Base-by-base conservation (phyloP, 2,113 vertebrate genomes). In the Cyprichromis sp. region DNA sequence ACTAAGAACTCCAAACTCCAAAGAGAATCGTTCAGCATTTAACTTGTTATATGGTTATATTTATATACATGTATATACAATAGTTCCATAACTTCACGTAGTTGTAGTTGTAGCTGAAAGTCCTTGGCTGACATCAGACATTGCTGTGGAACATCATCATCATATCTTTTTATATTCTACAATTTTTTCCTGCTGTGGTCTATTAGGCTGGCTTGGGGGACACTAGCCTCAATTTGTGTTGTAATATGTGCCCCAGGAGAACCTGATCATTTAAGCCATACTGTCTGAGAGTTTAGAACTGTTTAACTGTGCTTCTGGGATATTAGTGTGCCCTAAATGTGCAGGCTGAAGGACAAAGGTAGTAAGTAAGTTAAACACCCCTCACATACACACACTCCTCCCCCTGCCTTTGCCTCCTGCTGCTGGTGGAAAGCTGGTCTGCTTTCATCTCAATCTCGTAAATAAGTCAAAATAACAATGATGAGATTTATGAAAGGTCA, bases 401-500 rank as follows among this genome's bases (percentile, higher is more conserved):
- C 14, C 7, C 4, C 1, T 16, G 24, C 7, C 31, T 14, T 17
- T 36, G 7, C 21, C 54, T 61, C 42, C 14, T 16, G 55, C 86
- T 89, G 79, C 54, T 68, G 73, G 52, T 71, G 55, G 55, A 53
- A 81, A 83, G 38, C 86, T 66, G 81, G 14, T 61, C 57, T n/a
- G 24, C 63, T 87, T 88, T 87, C 24, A 90, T 91, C 80, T 85
- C 52, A 16, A 66, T 29, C 63, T 92, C 40, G 11, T 90, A 90
- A 89, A 91, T 88, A 90, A 85, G 42, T 88, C 81, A 68, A 36
- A 84, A 90, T 80, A 91, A 84, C 90, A 94, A 86, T 6, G 81
- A 76, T 71, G 82, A 85, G 89, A 88, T 89, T 88, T 82, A 85
- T 86, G 29, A 85, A 89, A 61, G 59, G 38, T 73, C 63, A 45